Conservation (phyloP, 2,888 invertebrate genomes). For the Helicoverpa assulta region DNA sequence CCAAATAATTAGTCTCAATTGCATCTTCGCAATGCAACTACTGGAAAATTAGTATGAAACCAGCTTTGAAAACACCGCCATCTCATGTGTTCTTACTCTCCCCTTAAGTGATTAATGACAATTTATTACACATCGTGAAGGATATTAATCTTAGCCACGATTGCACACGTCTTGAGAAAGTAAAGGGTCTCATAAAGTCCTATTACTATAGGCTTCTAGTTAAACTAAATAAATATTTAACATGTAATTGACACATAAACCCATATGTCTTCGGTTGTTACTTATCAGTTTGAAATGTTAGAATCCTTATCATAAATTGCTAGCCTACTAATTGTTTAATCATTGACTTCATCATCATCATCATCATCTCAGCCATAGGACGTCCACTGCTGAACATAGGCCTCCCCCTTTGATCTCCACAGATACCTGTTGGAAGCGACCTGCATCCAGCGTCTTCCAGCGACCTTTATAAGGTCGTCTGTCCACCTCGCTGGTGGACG, state of each 20-base stretch:
- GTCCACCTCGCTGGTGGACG: too few relatives aligned
- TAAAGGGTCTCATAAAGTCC: background rate
- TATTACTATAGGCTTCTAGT: background rate
- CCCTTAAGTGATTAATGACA: constrained; percentile 39
- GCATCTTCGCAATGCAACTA: constrained; percentile 59
- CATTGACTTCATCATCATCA: too few relatives aligned
- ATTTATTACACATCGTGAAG: constrained; percentile 26
- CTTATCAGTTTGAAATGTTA: background rate
- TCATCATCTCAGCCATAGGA: too few relatives aligned
- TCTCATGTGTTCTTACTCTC: constrained; percentile 32
- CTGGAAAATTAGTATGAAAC: constrained; percentile 58
- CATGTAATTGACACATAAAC: background rate
- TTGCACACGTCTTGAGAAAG: constrained; percentile 1
- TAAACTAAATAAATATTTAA: background rate
- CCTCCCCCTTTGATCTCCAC: too few relatives aligned
- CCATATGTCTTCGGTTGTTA: background rate
- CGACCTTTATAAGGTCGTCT: too few relatives aligned
- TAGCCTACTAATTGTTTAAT: background rate
- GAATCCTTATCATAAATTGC: background rate
- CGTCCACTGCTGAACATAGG: too few relatives aligned
- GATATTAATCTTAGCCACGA: constrained; percentile 28
- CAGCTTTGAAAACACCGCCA: constrained; percentile 53
- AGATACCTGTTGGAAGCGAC: too few relatives aligned
- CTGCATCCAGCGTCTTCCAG: too few relatives aligned
- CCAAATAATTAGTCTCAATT: constrained; percentile 74